Evolutionary conservation across 2,888 invertebrate genomes (phyloP).

Genomic region (Xanthostigma xanthostigma): DNA sequence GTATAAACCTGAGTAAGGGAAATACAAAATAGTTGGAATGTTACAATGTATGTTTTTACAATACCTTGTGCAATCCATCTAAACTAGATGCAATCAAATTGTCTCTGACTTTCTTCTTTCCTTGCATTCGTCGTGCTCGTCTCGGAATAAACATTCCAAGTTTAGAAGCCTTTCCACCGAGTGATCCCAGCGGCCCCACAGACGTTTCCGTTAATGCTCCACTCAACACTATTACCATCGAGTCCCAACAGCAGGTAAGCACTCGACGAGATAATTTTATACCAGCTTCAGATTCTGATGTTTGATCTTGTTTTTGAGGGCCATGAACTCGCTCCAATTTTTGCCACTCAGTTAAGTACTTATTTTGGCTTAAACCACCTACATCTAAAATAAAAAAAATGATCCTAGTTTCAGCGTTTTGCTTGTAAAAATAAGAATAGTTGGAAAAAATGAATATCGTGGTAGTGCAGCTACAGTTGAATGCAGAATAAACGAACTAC

Average conservation of each 20-base stretch:
- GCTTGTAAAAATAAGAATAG: too few relatives aligned
- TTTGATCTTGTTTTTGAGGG: slow-evolving; percentile 45
- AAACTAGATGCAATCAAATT: slow-evolving; percentile 71
- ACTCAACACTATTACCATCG: slow-evolving; percentile 76
- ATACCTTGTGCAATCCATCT: slow-evolving; percentile 74
- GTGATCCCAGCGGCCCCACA: slow-evolving; percentile 21
- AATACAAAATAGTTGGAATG: too few relatives aligned
- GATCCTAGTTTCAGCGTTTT: too few relatives aligned
- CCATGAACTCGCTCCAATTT: slow-evolving; percentile 62
- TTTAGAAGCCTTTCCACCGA: slow-evolving; percentile 28
- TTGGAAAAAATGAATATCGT: too few relatives aligned
- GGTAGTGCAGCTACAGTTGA: too few relatives aligned
- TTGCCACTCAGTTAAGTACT: slow-evolving; percentile 77
- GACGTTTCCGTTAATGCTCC: slow-evolving; percentile 47
- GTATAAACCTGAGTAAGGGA: too few relatives aligned
- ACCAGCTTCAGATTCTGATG: slow-evolving; percentile 64
- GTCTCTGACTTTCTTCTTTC: slow-evolving; percentile 49
- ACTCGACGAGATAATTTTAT: slow-evolving; percentile 62
- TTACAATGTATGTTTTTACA: too few relatives aligned
- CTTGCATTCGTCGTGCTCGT: slow-evolving; percentile 29
- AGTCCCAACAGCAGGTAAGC: slow-evolving; percentile 83
- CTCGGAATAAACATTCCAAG: slow-evolving; percentile 43
- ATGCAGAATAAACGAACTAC: too few relatives aligned
- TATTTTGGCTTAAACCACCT: slow-evolving; percentile 68
- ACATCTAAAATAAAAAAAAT: slow-evolving; percentile 41